phyloP scores from a whole-genome alignment of 1,140 invertebrate genomes.

The Polypedilum pembai region DNA sequence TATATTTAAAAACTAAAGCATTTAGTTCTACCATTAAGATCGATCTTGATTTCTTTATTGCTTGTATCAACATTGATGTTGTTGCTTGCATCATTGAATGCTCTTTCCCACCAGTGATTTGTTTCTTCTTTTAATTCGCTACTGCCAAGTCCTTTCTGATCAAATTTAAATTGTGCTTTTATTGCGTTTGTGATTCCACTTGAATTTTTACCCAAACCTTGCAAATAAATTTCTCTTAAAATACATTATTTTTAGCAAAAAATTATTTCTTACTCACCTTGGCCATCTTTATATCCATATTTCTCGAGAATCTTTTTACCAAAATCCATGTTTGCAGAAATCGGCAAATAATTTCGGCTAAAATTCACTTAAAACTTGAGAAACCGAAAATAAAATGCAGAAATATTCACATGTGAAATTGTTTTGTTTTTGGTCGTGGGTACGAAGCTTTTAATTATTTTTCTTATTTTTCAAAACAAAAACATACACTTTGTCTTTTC shows the following conservation, averaged over 20 bases:
- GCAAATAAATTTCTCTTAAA: neutral
- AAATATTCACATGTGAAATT: no score
- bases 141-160: conserved; percentile 67
- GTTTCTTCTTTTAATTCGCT: conserved; percentile 56
- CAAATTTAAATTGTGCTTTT: conserved; percentile 69
- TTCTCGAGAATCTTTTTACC: conserved; percentile 54
- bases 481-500: no score
- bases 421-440: no score
- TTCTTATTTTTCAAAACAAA: no score
- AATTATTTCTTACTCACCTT: conserved; percentile 43
- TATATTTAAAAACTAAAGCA: no score
- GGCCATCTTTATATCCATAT: conserved; percentile 55
- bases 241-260: neutral
- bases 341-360: no score
- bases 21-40: conserved; percentile 35
- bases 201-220: conserved; percentile 71
- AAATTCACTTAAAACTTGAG: no score
- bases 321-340: conserved; percentile 47
- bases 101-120: conserved; percentile 71
- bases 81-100: conserved; percentile 63
- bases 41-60: conserved; percentile 39
- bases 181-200: conserved; percentile 64
- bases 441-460: no score
- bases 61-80: conserved; percentile 50
- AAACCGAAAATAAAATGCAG: no score